Evolutionary conservation across 2,113 vertebrate genomes (phyloP).

Genomic region (Cichladusa arquata): DNA sequence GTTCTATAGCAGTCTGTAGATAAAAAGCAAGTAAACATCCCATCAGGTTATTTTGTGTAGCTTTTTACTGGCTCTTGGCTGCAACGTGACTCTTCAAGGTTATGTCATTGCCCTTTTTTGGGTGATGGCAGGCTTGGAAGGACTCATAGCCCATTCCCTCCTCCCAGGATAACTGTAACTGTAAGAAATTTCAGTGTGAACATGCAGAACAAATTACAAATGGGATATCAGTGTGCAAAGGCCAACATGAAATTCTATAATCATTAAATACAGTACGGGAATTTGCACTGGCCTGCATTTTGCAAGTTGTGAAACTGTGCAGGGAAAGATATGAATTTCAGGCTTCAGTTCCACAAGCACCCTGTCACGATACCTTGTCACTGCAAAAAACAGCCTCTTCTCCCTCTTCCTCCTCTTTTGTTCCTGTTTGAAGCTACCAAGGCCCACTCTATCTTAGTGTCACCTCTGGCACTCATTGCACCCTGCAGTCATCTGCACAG

Average conservation of each 20-base stretch:
- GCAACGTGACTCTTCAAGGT: not conserved
- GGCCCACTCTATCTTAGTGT: not conserved
- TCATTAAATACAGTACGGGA: not conserved
- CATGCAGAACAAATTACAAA: not conserved
- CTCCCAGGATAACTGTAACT: not conserved
- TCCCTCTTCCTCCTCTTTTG: not conserved
- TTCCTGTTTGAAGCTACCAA: not conserved
- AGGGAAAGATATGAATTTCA: not conserved
- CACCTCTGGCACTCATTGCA: not conserved
- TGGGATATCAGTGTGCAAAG: not conserved
- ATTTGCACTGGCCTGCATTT: not conserved
- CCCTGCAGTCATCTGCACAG: not conserved
- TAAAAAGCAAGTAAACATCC: not conserved
- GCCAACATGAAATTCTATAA: not conserved
- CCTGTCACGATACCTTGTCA: not conserved
- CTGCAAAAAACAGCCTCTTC: not conserved
- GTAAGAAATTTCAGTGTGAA: not conserved
- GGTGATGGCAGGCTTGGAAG: not conserved
- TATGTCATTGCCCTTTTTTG: not conserved
- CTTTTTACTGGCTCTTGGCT: not conserved
- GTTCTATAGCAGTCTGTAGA: not conserved
- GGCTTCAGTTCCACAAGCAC: not conserved
- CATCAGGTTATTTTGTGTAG: not conserved
- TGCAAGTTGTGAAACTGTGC: not conserved
- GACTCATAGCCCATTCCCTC: not conserved